Conservation (phyloP, 2,888 invertebrate genomes). For the Drosophila monieri region DNA sequence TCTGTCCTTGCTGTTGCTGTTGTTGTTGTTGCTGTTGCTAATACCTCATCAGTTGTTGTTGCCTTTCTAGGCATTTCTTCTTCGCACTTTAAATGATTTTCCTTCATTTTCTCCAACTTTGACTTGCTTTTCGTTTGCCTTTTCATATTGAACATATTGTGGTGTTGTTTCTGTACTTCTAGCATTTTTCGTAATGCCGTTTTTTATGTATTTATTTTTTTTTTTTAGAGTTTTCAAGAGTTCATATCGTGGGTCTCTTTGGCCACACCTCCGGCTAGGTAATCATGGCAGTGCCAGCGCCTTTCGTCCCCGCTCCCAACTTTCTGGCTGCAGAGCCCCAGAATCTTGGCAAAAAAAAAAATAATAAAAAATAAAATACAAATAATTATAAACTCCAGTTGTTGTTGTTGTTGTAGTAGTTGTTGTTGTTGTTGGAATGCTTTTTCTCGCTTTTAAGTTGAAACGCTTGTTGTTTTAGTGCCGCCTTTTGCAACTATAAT, state of each 20-base stretch:
- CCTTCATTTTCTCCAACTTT: background rate
- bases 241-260: conserved; percentile 1
- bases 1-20: conserved; percentile 16
- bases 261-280: conserved; percentile 51
- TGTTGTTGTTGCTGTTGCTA: conserved; percentile 5
- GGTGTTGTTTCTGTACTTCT: conserved; percentile 6
- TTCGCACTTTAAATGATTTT: conserved; percentile 9
- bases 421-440: conserved; percentile 37
- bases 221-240: conserved; percentile 6
- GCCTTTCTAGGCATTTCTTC: too few species aligned
- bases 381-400: conserved; percentile 23
- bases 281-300: conserved; percentile 56
- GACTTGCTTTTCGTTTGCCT: conserved; percentile 11
- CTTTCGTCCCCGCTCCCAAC: conserved; percentile 17
- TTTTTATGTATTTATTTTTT: conserved; percentile 2
- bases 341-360: background rate
- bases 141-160: conserved; percentile 37
- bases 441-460: conserved; percentile 17
- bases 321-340: background rate
- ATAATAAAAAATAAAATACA: conserved; percentile 4
- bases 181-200: background rate
- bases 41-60: conserved; percentile 26
- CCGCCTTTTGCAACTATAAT: conserved; percentile 55
- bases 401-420: conserved; percentile 30
- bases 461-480: conserved; percentile 24